Percentiles rank a stretch among this genome's conserved stretches.
phyloP scores from a whole-genome alignment of 2,888 invertebrate genomes.

The Eilema depressum region DNA sequence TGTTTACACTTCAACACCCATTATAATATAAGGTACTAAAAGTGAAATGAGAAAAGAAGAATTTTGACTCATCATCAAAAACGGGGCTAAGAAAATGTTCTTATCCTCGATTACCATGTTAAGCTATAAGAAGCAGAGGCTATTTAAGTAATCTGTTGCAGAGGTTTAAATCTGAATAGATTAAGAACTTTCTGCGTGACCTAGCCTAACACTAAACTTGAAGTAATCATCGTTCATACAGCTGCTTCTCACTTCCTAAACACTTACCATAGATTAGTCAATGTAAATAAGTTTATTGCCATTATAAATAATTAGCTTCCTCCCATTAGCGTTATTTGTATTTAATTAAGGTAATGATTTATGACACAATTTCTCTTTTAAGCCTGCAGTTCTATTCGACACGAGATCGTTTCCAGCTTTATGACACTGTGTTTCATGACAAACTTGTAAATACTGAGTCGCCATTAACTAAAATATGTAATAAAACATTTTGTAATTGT shows the following conservation, averaged over 20 bases:
- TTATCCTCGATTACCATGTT: not conserved
- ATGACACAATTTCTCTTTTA: slow-evolving; percentile 1
- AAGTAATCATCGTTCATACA: not conserved
- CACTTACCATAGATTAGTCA: not conserved
- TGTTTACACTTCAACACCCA: not conserved
- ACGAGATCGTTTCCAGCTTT: not conserved
- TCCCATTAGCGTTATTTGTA: slow-evolving; percentile 3
- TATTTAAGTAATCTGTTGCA: no score
- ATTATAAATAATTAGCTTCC: slow-evolving; percentile 5
- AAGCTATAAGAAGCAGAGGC: not conserved
- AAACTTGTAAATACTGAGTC: not conserved
- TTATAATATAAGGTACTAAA: no score
- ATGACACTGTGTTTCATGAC: not conserved
- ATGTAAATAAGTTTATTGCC: slow-evolving; percentile 7
- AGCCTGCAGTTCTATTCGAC: not conserved
- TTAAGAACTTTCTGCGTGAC: not conserved
- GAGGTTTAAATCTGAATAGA: not conserved
- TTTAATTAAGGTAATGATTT: slow-evolving; percentile 14
- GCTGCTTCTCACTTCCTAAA: slow-evolving; percentile 2
- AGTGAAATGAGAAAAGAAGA: no score
- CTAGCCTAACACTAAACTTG: not conserved
- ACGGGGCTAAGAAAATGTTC: no score
- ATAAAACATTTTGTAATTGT: not conserved
- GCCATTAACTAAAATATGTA: not conserved
- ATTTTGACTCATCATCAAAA: no score